Conservation (phyloP, 1,140 invertebrate species). For the Drosophila athabasca region DNA sequence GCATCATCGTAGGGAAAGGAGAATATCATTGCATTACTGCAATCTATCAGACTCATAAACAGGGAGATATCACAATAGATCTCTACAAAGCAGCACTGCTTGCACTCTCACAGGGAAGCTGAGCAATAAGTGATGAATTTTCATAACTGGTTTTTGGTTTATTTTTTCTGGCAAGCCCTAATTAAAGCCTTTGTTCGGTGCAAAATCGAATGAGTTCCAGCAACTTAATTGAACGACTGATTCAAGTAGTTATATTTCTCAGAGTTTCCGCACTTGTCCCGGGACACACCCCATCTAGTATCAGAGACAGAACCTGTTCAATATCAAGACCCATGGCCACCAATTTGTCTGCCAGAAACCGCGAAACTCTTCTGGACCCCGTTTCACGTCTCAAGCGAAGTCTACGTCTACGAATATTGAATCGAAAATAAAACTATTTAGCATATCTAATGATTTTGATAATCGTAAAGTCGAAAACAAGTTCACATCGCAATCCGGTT, state of each 20-base stretch:
- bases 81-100: no score
- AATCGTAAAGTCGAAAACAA: conserved; percentile 36
- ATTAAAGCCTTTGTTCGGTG: no score
- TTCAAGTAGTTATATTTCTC: conserved; percentile 7
- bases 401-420: conserved; percentile 36
- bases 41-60: no score
- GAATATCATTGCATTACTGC: no score
- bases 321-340: conserved; percentile 8
- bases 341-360: conserved; percentile 31
- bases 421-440: conserved; percentile 30
- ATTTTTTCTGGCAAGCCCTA: no score
- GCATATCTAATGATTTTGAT: conserved; percentile 47
- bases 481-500: conserved; percentile 52
- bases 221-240: no score
- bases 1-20: no score
- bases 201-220: no score
- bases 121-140: no score
- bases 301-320: conserved; percentile 17
- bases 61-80: no score
- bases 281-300: conserved; percentile 19
- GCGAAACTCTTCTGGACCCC: neutral
- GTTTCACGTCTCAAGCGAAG: neutral
- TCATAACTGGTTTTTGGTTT: no score
- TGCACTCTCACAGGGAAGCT: no score
- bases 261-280: conserved; percentile 13